Base-by-base conservation (phyloP, 37 sponge, comb jelly and placozoan genomes). In the Hormiphora californensis region DNA sequence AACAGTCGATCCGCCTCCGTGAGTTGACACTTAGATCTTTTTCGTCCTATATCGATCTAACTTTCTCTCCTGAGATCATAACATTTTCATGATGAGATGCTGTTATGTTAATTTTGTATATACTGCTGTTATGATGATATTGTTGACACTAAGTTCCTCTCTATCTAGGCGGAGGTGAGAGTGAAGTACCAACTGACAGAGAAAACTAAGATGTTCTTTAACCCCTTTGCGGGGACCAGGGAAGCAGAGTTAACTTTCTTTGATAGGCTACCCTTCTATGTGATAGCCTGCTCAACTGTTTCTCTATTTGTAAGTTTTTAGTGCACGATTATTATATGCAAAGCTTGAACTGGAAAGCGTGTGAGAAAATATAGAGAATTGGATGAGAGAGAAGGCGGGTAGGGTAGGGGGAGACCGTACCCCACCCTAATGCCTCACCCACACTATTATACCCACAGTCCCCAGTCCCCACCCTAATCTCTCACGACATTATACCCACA, bases 1-100 rank as follows among this genome's bases (percentile, higher is more conserved):
- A 73, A 73, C 46, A 73, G 81, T 41, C 41, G 81, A 28, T 43
- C 46, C 38, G 81, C 81, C 12, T 73, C 81, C 23, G 81, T 73
- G 7, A 73, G 81, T 5, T 21, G 63, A n/a, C 25, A 11, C 8
- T 9, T 9, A 59, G 9, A 49, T 9, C 53, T 15, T 49, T 49
- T 15, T 49, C 15, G 15, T 17, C 15, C 9, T 17, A 49, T 49
- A 17, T 49, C 15, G 15, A 15, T 49, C 53, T 49, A 49, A 9
- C 9, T 9, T 49, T 15, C 53, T 17, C 53, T 17, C 53, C 53
- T 49, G 9, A 49, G 9, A 49, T 17, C 12, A 9, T 17, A 49
- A 49, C 53, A 49, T 49, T 49, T 49, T 15, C 15, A 49, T 49
- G 8, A 49, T 49, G 53, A 49, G 53, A 17, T 49, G 12, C 53